phyloP scores from a whole-genome alignment of 2,113 vertebrate genomes.

The Tachuris rubrigastra region DNA sequence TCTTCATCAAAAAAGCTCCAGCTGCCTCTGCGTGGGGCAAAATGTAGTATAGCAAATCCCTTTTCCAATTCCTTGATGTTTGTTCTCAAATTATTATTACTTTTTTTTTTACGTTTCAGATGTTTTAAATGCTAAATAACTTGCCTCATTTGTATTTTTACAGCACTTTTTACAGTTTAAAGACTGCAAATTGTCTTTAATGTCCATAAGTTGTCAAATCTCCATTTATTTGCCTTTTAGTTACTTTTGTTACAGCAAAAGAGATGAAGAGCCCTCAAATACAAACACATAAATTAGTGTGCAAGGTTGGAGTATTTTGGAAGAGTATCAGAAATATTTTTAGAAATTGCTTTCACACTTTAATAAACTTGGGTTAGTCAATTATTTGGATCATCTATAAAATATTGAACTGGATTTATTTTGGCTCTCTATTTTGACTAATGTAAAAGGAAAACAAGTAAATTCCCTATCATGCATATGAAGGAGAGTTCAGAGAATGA shows the following conservation, averaged over 20 bases:
- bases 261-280: not conserved
- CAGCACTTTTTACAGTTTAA: not conserved
- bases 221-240: not conserved
- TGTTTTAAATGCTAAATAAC: not conserved
- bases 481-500: not conserved
- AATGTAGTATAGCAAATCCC: not conserved
- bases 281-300: not conserved
- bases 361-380: not conserved
- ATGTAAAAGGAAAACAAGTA: not conserved
- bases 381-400: not conserved
- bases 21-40: not conserved
- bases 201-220: not conserved
- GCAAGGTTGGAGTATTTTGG: not conserved
- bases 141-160: not conserved
- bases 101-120: not conserved
- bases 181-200: not conserved
- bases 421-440: not conserved
- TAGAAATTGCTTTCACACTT: not conserved
- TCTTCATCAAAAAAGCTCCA: not conserved
- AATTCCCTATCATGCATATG: not conserved
- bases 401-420: not conserved
- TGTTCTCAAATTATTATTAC: not conserved
- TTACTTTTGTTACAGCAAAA: not conserved
- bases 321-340: not conserved
- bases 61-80: not conserved